Conservation (phyloP, 2,113 vertebrate genomes). For the Leiothrix lutea region DNA sequence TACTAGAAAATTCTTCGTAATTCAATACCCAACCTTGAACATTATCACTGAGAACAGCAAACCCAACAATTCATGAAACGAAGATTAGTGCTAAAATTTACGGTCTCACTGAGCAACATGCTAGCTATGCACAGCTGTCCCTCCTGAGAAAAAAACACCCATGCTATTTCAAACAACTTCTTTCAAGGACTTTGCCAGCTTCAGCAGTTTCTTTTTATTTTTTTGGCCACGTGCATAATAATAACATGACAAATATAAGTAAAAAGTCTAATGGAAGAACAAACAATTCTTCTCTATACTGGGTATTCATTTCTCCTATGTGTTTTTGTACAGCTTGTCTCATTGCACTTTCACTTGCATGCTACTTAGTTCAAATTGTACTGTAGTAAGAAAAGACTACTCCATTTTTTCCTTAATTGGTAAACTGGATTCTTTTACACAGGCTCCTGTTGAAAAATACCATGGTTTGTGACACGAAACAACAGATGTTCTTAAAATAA, state of each 20-base stretch:
- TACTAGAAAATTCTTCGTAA: not conserved
- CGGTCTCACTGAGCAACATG: not conserved
- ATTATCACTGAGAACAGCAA: not conserved
- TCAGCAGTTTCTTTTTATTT: not conserved
- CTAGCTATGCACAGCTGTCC: not conserved
- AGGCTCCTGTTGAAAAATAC: not conserved
- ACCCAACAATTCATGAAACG: not conserved
- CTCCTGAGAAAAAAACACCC: not conserved
- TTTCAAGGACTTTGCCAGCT: not conserved
- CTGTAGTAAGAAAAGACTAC: not conserved
- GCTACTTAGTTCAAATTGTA: not conserved
- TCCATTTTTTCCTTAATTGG: not conserved
- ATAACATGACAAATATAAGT: not conserved
- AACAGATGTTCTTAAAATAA: conserved; percentile 30
- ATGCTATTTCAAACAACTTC: not conserved
- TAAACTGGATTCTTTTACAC: not conserved
- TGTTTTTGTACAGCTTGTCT: not conserved
- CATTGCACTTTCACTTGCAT: not conserved
- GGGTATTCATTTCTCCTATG: not conserved
- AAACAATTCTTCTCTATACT: not conserved
- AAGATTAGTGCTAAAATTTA: not conserved
- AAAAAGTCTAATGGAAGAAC: not conserved
- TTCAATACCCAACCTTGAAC: not conserved
- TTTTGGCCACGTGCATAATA: not conserved
- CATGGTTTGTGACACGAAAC: not conserved